A percentile compares a stretch with the other conserved stretches of the same genome.
phyloP scores from a whole-genome alignment of 2,888 invertebrate genomes.

The Eristalis pertinax region DNA sequence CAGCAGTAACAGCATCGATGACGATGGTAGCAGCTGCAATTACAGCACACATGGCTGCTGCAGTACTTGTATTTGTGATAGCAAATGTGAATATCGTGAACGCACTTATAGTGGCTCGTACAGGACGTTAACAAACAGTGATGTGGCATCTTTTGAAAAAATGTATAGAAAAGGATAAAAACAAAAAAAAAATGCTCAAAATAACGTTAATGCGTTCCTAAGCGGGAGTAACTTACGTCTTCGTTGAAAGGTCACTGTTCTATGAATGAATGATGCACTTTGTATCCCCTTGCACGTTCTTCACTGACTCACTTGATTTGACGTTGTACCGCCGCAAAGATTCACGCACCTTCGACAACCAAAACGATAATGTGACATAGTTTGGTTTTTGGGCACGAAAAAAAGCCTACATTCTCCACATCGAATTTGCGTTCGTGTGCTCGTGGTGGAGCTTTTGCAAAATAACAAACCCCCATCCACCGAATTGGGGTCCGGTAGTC shows the following conservation, averaged over 20 bases:
- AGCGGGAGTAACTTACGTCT: constrained; percentile 24
- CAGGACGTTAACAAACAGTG: constrained; percentile 62
- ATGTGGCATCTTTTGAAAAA: constrained; percentile 49
- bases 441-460: constrained; percentile 57
- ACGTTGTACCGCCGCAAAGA: background rate
- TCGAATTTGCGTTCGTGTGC: constrained; percentile 26
- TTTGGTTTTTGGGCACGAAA: constrained; percentile 49
- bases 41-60: constrained; percentile 63
- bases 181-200: background rate
- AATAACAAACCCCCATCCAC: constrained; percentile 54
- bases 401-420: constrained; percentile 35
- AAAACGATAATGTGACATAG: constrained; percentile 64
- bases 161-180: background rate
- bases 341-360: constrained; percentile 72
- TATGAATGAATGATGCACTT: background rate
- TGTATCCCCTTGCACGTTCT: background rate
- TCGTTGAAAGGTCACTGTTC: constrained; percentile 5
- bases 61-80: constrained; percentile 68
- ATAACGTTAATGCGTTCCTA: background rate
- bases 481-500: constrained; percentile 7
- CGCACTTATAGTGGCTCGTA: constrained; percentile 60
- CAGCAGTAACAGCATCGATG: constrained; percentile 70
- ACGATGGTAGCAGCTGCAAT: constrained; percentile 65
- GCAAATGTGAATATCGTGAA: constrained; percentile 66
- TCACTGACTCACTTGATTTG: constrained; percentile 12